Conservation (phyloP, 2,113 vertebrate genomes). For the Pelobates fuscus region DNA sequence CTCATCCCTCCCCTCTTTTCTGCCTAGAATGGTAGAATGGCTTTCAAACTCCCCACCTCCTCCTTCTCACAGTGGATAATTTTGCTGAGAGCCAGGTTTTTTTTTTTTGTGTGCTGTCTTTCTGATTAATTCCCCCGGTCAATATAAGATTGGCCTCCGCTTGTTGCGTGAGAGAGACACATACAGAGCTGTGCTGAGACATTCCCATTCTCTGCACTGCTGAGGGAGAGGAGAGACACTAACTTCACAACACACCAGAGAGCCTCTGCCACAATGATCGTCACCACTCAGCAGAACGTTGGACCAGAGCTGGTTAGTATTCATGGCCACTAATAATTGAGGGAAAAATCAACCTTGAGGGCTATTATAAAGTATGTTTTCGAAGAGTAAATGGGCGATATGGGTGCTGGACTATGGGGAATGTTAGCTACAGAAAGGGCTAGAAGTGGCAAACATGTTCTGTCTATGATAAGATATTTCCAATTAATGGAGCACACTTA, state of each 20-base stretch:
- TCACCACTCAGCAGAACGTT: constrained; percentile 78
- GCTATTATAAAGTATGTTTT: background rate
- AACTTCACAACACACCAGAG: constrained; percentile 10
- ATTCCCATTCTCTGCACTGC: constrained; percentile 63
- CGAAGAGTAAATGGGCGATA: background rate
- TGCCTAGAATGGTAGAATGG: background rate
- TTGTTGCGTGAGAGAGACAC: constrained; percentile 40
- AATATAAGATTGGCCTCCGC: constrained; percentile 44
- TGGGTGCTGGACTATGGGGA: background rate
- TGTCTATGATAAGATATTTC: too few species aligned
- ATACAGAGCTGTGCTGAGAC: constrained; percentile 56
- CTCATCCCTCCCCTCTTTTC: constrained; percentile 3
- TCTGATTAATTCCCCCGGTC: constrained; percentile 43
- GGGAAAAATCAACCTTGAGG: background rate
- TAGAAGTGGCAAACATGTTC: too few species aligned
- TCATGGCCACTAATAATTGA: background rate
- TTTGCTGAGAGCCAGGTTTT: constrained; percentile 39
- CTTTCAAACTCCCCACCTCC: constrained; percentile 20
- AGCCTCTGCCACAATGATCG: constrained; percentile 69
- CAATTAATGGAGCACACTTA: too few species aligned
- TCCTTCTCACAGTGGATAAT: constrained; percentile 32
- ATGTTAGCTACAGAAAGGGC: too few species aligned
- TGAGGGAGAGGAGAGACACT: constrained; percentile 57
- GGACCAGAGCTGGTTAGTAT: constrained; percentile 72
- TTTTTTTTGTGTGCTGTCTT: constrained; percentile 40